Base-by-base conservation (phyloP, 2,888 invertebrate species). In the Aporophyla lueneburgensis region DNA sequence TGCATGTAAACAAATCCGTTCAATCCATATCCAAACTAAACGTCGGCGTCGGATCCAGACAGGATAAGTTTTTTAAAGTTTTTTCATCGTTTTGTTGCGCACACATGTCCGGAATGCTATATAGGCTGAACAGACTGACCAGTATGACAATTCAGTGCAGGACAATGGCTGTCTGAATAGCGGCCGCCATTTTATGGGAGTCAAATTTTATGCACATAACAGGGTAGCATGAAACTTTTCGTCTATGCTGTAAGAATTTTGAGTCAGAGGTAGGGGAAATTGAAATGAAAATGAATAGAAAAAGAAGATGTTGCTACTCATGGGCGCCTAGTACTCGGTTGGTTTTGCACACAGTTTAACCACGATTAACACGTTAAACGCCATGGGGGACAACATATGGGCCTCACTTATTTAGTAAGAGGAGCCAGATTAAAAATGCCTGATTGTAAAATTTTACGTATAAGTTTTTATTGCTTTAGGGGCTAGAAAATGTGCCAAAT, bases 131-230 rank as follows among this genome's bases (percentile, higher is more conserved):
- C 59, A 72, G 65, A 75, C 68, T 74, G 86, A 80, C 86, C 80
- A 76, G 74, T 76, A 73, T 85, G 72, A 85, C 78, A 78, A 87
- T 87, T 78, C 80, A 78, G 66, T 72, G 69, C 78, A 74, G 70
- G 70, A 81, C 77, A 87, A 83, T 74, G 49, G 24, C 46, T 43
- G 51, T 76, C 33, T 65, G 68, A 78, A 78, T 72, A 21, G 62
- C 46, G 66, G 40, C 66, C 61, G 83, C 72, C 77, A 83, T 87
- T 87, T 81, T 78, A 61, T 6, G 59, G 12, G 33, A 56, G 56
- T 53, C 76, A 61, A 73, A 62, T 81, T 76, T 73, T 73, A 56
- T 85, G 71, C 70, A 61, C 70, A 63, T 68, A 84, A 80, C 59
- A 70, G 72, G 69, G 46, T n/a, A 40, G 67, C 72, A 85, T 85